Conservation (phyloP, 2,113 vertebrate species). For the Erpornis zantholeuca region DNA sequence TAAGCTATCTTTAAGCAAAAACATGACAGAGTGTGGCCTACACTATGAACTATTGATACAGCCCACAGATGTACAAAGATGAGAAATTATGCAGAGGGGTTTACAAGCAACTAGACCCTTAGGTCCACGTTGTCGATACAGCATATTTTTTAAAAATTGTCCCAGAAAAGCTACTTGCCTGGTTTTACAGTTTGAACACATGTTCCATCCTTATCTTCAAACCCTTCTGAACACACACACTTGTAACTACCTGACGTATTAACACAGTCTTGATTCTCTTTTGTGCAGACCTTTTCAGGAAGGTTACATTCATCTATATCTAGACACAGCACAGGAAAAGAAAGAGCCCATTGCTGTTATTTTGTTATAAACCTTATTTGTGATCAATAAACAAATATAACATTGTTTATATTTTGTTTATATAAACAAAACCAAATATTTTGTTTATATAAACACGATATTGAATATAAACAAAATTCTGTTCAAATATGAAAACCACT, state of each 20-base stretch:
- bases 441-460: no score
- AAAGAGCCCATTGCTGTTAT: neutral
- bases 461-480: neutral
- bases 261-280: constrained; percentile 81
- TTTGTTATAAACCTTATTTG: neutral
- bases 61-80: neutral
- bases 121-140: neutral
- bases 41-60: neutral
- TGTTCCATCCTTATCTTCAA: constrained; percentile 76
- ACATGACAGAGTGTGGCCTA: neutral
- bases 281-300: constrained; percentile 66
- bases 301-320: constrained; percentile 86
- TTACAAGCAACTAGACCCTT: neutral
- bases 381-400: neutral
- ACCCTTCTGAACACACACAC: constrained; percentile 80
- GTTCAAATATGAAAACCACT: neutral
- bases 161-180: constrained; percentile 64
- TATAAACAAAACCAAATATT: no score
- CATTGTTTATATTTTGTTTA: no score
- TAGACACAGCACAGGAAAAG: neutral
- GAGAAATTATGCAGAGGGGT: neutral
- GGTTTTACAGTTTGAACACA: constrained; percentile 71
- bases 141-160: neutral
- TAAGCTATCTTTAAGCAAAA: neutral
- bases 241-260: constrained; percentile 83